Conservation (phyloP, 2,797 vertebrate species). For the Artibeus lituratus region DNA sequence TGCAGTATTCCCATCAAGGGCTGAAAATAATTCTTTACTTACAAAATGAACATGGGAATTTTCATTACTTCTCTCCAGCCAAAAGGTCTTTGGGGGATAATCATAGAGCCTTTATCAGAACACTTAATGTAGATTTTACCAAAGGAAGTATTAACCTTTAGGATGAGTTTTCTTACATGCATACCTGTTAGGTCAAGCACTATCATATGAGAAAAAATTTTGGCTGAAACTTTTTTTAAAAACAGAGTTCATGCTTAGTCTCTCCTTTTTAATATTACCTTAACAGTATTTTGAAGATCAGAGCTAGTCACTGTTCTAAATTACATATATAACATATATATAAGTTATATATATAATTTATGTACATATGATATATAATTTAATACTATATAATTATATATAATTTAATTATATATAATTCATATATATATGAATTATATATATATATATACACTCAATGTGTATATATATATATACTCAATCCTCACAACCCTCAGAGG, state of each 20-base stretch:
- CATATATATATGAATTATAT: too few relatives aligned
- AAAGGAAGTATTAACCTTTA: neutral
- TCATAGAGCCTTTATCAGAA: neutral
- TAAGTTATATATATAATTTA: too few relatives aligned
- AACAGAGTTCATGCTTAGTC: neutral
- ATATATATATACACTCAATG: too few relatives aligned
- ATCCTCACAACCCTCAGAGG: neutral
- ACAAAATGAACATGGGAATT: neutral
- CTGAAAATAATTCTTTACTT: neutral
- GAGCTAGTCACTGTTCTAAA: neutral
- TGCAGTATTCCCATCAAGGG: neutral
- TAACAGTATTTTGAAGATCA: neutral
- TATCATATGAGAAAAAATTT: neutral
- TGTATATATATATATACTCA: neutral
- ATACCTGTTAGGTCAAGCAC: neutral
- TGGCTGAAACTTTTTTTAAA: neutral
- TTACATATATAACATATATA: neutral
- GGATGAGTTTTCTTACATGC: neutral
- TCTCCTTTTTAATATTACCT: neutral
- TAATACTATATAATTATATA: too few relatives aligned
- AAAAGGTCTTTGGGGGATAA: neutral
- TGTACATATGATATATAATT: too few relatives aligned
- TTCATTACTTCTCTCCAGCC: neutral
- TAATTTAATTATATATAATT: too few relatives aligned
- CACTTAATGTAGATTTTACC: neutral